Base-by-base conservation (phyloP, 2,113 vertebrate species). In the Periophthalmodon schlosseri region DNA sequence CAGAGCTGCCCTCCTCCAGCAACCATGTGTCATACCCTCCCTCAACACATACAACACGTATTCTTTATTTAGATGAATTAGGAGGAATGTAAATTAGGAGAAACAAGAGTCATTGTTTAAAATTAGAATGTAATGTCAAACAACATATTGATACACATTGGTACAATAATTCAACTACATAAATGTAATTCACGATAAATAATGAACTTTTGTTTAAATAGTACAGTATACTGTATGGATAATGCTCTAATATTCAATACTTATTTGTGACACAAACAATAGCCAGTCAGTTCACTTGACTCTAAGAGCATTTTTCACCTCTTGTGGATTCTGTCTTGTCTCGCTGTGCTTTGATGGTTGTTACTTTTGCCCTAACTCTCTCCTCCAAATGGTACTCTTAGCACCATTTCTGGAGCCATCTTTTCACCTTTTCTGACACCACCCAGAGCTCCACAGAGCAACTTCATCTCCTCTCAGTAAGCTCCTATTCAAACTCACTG, bases 331-430 rank as follows among this genome's bases (percentile, higher is more conserved):
- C 63, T 65, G 16, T 65, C 63, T 44, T n/a, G 4, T n/a, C 63
- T 65, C 34, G 44, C 63, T 65, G 63, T 5, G 34, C 20, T 39
- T 65, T 39, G 63, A 44, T 65, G 47, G 2, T 66, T 71, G 49
- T 34, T 72, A 64, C 46, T 33, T 77, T 52, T 65, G 21, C 24
- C 24, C 20, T 75, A 69, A 82, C 60, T 68, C 68, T 70, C 21
- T 52, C 16, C 36, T 77, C 58, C 68, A 80, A 79, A 74, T 73
- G 44, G 72, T 72, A 57, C 63, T 56, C 70, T 69, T 85, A 33
- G 71, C 65, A 78, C n/a, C 73, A 67, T 72, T 71, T 72, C n/a
- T 47, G 46, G n/a, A 67, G 21, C 1, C 0, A 24, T 76, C 72
- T 70, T 56, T 74, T 68, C 66, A 72, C 72, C 28, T 57, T 69